A percentile compares a stretch with the other conserved stretches of the same genome.
These are phyloP conservation scores for Dysidea cf. avara DNA, from an alignment of 37 sponge, comb jelly and placozoan genomes.

Conservation along the genomic window DNA sequence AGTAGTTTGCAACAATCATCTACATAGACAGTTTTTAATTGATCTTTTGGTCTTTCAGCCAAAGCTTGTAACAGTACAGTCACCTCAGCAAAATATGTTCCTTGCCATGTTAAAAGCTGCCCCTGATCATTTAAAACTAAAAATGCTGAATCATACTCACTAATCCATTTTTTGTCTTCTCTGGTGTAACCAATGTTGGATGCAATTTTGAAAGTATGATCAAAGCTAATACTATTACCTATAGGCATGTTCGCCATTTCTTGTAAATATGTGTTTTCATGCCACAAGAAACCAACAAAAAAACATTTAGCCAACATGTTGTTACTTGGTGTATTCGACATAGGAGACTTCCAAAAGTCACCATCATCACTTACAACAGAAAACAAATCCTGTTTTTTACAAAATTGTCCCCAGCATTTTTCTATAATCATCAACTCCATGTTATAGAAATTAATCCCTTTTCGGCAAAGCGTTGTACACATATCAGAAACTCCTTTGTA, in stretches of 20 bases:
- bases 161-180: conserved; percentile 20
- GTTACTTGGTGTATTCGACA: conserved; percentile 4
- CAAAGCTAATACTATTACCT: conserved; percentile 16
- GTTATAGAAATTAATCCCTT: conserved; percentile 26
- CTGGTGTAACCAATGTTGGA: conserved; percentile 33
- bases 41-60: conserved; percentile 6
- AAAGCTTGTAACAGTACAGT: neutral
- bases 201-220: conserved; percentile 44
- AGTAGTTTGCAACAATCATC: conserved; percentile 46
- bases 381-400: conserved; percentile 4
- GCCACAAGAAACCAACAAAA: neutral
- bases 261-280: conserved; percentile 11
- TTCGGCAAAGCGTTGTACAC: neutral
- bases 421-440: conserved; percentile 16
- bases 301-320: conserved; percentile 9
- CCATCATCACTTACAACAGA: neutral
- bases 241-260: neutral
- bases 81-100: conserved; percentile 24
- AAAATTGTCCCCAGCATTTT: conserved; percentile 3
- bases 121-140: conserved; percentile 25
- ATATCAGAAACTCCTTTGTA: neutral
- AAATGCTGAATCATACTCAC: conserved; percentile 30
- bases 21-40: conserved; percentile 15
- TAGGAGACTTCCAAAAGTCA: neutral
- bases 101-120: conserved; percentile 40